These are phyloP conservation scores for Dasysyrphus tricinctus DNA, from an alignment of 2,888 invertebrate species.

Conservation along the genomic window DNA sequence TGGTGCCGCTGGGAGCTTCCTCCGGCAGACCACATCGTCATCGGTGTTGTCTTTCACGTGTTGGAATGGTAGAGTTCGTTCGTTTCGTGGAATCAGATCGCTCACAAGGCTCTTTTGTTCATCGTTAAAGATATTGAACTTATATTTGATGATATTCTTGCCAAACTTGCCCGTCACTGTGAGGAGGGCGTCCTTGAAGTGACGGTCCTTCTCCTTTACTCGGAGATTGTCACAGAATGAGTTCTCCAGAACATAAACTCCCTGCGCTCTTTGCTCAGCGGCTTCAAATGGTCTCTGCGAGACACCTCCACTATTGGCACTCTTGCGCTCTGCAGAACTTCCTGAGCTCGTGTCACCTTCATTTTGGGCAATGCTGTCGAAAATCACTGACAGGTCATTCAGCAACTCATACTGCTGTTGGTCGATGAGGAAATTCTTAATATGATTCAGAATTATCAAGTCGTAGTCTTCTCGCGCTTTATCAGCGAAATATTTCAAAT, in stretches of 20 bases:
- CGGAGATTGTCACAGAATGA: conserved; percentile 83
- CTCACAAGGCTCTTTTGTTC: conserved; percentile 82
- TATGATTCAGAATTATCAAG: conserved; percentile 80
- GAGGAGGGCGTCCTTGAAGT: conserved; percentile 82
- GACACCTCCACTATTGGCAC: conserved; percentile 54
- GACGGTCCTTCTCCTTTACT: conserved; percentile 77
- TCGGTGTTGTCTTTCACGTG: conserved; percentile 80
- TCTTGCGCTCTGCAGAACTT: conserved; percentile 78
- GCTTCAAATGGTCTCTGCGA: conserved; percentile 60
- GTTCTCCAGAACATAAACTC: conserved; percentile 82
- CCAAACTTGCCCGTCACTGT: conserved; percentile 83
- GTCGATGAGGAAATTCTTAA: conserved; percentile 81
- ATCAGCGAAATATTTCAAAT: conserved; percentile 83
- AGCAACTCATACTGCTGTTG: conserved; percentile 82
- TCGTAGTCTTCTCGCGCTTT: conserved; percentile 82
- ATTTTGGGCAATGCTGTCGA: conserved; percentile 82
- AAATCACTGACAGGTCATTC: conserved; percentile 83
- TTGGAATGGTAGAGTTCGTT: conserved; percentile 82
- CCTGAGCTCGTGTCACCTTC: conserved; percentile 82
- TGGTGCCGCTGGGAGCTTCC: conserved; percentile 62
- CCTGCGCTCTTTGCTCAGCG: conserved; percentile 75
- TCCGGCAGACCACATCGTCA: conserved; percentile 81
- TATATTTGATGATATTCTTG: conserved; percentile 83
- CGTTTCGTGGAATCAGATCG: conserved; percentile 81
- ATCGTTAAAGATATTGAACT: conserved; percentile 83